Conservation (phyloP, 2,888 invertebrate species). For the Prosopocoilus inquinatus region DNA sequence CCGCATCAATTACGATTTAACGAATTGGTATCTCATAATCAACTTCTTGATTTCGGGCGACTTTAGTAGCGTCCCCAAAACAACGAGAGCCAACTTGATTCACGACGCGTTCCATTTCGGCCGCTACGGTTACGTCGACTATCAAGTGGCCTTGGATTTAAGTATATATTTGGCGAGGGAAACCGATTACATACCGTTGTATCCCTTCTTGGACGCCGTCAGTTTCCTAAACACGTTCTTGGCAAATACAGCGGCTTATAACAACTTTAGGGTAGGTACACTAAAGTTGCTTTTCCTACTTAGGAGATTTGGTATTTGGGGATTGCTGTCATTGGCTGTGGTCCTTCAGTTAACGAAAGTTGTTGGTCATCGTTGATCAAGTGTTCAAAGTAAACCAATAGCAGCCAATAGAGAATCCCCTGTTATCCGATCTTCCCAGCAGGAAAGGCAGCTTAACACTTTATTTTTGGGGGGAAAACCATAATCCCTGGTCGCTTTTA, state of each 20-base stretch:
- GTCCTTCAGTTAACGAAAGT: no score
- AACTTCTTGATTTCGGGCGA: slow-evolving; percentile 49
- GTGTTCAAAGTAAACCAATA: no score
- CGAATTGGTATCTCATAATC: slow-evolving; percentile 63
- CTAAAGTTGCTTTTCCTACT: no score
- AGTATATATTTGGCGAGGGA: slow-evolving; percentile 59
- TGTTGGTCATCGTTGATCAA: no score
- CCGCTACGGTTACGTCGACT: slow-evolving; percentile 57
- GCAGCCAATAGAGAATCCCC: no score
- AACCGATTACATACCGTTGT: slow-evolving; percentile 65
- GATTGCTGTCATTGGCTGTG: no score
- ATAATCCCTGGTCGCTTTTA: background rate
- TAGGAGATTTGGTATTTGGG: no score
- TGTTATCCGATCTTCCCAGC: no score
- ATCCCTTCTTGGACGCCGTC: slow-evolving; percentile 43
- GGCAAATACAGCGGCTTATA: slow-evolving; percentile 15
- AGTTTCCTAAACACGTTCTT: slow-evolving; percentile 25
- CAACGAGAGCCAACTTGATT: slow-evolving; percentile 72
- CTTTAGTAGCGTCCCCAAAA: slow-evolving; percentile 52
- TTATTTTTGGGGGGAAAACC: no score
- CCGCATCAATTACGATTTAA: slow-evolving; percentile 68
- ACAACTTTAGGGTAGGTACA: slow-evolving; percentile 16
- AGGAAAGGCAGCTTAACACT: no score
- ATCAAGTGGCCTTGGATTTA: slow-evolving; percentile 56
- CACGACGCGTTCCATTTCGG: slow-evolving; percentile 70